A percentile compares a stretch with the other conserved stretches of the same genome.
Evolutionary conservation across 2,797 vertebrate genomes (phyloP).

Genomic region (Cetoscarus ocellatus): DNA sequence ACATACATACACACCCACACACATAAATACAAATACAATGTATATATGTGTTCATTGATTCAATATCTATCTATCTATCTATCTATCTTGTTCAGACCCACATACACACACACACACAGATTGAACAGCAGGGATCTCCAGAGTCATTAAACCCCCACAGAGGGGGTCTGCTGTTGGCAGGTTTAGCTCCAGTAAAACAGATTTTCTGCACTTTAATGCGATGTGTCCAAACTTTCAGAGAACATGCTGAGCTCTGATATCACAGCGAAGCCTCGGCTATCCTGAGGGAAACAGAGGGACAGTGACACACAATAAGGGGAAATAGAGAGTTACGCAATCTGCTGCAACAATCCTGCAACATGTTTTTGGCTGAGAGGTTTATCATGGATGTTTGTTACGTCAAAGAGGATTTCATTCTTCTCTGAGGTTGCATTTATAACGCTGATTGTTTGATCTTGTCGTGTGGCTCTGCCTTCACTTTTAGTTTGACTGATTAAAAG

Average conservation of each 20-base stretch:
- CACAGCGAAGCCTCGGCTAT: constrained; percentile 26
- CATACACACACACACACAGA: constrained; percentile 1
- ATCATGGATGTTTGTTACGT: constrained; percentile 5
- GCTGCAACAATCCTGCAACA: constrained; percentile 35
- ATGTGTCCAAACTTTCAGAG: constrained; percentile 42
- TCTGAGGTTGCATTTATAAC: background rate
- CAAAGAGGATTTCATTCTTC: background rate
- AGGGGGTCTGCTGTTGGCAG: constrained; percentile 35
- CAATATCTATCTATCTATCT: background rate
- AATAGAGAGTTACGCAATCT: constrained; percentile 42
- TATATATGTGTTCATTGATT: too few relatives aligned
- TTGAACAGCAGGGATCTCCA: constrained; percentile 39
- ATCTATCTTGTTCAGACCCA: constrained; percentile 4
- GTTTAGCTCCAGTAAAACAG: constrained; percentile 22
- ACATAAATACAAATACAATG: too few relatives aligned
- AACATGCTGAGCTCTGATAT: constrained; percentile 29
- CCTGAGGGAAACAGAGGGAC: constrained; percentile 22
- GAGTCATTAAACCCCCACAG: constrained; percentile 38
- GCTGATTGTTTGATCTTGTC: background rate
- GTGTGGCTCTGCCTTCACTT: background rate
- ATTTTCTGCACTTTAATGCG: constrained; percentile 37
- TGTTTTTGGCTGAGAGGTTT: constrained; percentile 11
- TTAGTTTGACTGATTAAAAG: background rate
- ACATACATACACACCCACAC: background rate
- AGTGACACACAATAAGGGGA: constrained; percentile 5